Conservation (phyloP, 1,140 invertebrate species). For the Drusus annulatus region DNA sequence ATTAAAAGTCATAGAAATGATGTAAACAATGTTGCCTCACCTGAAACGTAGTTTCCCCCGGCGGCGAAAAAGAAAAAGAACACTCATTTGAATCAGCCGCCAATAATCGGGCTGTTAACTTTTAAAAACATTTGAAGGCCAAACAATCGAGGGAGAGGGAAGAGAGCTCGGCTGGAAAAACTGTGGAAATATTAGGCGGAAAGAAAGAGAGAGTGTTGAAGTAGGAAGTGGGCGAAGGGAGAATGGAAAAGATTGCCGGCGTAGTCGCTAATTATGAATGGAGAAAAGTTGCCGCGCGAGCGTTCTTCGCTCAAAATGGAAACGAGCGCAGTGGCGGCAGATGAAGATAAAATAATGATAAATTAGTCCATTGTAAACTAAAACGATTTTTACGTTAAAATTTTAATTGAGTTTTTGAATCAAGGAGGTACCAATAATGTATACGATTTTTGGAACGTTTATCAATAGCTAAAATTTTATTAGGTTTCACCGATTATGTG, state of each 20-base stretch:
- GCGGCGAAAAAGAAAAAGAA: slow-evolving; percentile 4
- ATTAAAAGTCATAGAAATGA: too few relatives aligned
- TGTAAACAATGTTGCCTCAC: too few relatives aligned
- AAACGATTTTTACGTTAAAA: too few relatives aligned
- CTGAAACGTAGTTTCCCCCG: too few relatives aligned
- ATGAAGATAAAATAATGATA: background rate
- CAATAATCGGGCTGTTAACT: slow-evolving; percentile 40
- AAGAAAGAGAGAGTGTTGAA: slow-evolving; percentile 54
- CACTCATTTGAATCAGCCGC: slow-evolving; percentile 39
- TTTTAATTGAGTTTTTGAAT: too few relatives aligned
- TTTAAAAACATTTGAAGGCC: slow-evolving; percentile 43
- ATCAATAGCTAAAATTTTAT: too few relatives aligned
- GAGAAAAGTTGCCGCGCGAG: slow-evolving; percentile 57
- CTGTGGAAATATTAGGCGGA: slow-evolving; percentile 31
- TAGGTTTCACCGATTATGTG: too few relatives aligned
- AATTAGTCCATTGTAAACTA: too few relatives aligned
- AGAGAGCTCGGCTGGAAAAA: slow-evolving; percentile 38
- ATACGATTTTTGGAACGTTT: too few relatives aligned
- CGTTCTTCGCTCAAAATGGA: slow-evolving; percentile 47
- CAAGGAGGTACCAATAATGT: too few relatives aligned
- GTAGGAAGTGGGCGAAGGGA: slow-evolving; percentile 1
- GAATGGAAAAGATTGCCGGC: slow-evolving; percentile 59
- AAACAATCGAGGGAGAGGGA: slow-evolving; percentile 10
- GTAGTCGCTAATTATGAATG: slow-evolving; percentile 60
- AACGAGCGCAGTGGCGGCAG: slow-evolving; percentile 48